These are phyloP conservation scores for Eolophus roseicapilla DNA, from an alignment of 2,113 vertebrate genomes.

Conservation along the genomic window DNA sequence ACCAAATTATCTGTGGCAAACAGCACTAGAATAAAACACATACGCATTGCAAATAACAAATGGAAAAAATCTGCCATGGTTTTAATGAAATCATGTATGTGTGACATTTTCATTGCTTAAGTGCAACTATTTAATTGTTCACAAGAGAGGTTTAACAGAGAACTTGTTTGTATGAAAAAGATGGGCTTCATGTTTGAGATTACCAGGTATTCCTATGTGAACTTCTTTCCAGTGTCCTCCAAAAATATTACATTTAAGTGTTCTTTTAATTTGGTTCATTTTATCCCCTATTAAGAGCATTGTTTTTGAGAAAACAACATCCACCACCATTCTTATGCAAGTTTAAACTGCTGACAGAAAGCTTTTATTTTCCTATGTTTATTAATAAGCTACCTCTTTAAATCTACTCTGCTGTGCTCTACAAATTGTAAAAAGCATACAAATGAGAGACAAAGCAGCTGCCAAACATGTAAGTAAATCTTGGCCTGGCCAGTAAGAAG, in stretches of 20 bases:
- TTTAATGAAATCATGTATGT: background rate
- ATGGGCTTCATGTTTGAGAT: background rate
- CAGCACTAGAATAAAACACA: background rate
- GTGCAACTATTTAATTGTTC: background rate
- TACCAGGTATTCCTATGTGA: background rate
- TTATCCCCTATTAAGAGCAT: rapidly evolving
- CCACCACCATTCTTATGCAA: background rate
- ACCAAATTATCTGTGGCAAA: background rate
- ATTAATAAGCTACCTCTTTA: constrained; percentile 29
- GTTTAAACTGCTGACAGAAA: background rate
- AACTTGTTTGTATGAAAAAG: background rate
- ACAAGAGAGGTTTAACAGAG: background rate
- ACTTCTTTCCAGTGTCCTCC: background rate
- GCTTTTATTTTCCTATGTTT: background rate
- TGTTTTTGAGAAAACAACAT: rapidly evolving
- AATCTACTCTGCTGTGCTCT: background rate
- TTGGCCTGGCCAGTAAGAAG: background rate
- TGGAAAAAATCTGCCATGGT: background rate
- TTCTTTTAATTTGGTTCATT: background rate
- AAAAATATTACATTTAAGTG: background rate
- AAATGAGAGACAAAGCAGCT: constrained; percentile 16
- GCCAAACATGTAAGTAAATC: background rate
- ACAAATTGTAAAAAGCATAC: background rate
- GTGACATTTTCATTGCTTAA: background rate
- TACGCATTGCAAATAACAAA: background rate